Evolutionary conservation across 2,797 vertebrate species (phyloP).

Genomic region (Rhinoraja longicauda): DNA sequence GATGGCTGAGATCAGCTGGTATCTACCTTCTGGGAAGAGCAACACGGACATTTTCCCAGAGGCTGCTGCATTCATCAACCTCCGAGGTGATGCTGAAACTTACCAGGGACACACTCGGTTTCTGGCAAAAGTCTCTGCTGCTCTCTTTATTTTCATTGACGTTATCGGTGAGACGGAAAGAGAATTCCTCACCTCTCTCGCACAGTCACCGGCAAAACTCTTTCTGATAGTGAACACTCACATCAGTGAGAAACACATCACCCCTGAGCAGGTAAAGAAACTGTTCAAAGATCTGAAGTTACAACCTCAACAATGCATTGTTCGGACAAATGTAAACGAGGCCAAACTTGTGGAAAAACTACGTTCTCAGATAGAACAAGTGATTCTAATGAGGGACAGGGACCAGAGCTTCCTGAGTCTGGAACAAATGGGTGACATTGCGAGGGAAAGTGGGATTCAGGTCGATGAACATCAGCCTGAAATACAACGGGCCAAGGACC

Average conservation of each 20-base stretch:
- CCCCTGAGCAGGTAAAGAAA: conserved; percentile 36
- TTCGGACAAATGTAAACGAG: conserved; percentile 47
- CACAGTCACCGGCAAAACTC: too few relatives aligned
- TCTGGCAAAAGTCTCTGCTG: too few relatives aligned
- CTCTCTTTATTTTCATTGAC: too few relatives aligned
- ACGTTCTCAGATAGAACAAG: conserved; percentile 47
- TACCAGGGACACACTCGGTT: too few relatives aligned
- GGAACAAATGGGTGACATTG: conserved; percentile 54
- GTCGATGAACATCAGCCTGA: conserved; percentile 64
- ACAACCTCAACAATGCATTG: conserved; percentile 46
- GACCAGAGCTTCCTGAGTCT: conserved; percentile 50
- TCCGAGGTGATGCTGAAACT: too few relatives aligned
- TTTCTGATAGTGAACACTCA: too few relatives aligned
- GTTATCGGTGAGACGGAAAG: too few relatives aligned
- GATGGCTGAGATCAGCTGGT: too few relatives aligned
- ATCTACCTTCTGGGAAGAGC: too few relatives aligned
- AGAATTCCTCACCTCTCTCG: too few relatives aligned
- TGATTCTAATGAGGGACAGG: conserved; percentile 47
- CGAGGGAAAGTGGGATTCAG: conserved; percentile 52
- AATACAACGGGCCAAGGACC: conserved; percentile 53
- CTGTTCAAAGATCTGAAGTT: conserved; percentile 43
- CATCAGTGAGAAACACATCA: too few relatives aligned
- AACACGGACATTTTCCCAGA: background rate
- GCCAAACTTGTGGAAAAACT: conserved; percentile 50
- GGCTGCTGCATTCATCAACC: too few relatives aligned